A percentile compares a stretch with the other conserved stretches of the same genome.
These are phyloP conservation scores for Malurus cyaneus DNA, from an alignment of 2,113 vertebrate species.

Conservation along the genomic window DNA sequence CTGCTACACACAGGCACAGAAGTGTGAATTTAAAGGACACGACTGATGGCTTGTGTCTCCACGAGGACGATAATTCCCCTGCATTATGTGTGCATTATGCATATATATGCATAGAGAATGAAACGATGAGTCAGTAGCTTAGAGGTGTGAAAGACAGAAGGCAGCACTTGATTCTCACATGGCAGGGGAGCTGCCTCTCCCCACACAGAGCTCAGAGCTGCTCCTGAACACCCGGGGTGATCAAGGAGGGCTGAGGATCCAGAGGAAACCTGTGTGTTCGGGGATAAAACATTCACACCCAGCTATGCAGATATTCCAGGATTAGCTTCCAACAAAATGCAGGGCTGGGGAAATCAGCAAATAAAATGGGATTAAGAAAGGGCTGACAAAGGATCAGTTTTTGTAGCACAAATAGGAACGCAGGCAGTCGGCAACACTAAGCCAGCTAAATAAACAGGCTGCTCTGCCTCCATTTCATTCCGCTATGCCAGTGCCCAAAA, in stretches of 20 bases:
- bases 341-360: conserved; percentile 29
- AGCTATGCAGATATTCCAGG: conserved; percentile 29
- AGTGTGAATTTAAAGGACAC: conserved; percentile 2
- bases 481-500: neutral
- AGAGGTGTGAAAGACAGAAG: conserved; percentile 53
- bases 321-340: conserved; percentile 45
- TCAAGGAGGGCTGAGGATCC: conserved; percentile 6
- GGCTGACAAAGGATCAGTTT: conserved; percentile 44
- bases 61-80: neutral
- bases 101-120: conserved; percentile 45
- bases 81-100: conserved; percentile 43
- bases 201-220: neutral
- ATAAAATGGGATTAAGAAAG: conserved; percentile 52
- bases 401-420: conserved; percentile 3
- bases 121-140: conserved; percentile 54
- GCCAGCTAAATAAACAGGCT: conserved; percentile 18
- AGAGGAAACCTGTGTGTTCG: neutral
- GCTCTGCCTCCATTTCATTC: conserved; percentile 30
- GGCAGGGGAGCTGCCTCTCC: conserved; percentile 6
- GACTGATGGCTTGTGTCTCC: neutral
- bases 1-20: neutral
- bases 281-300: conserved; percentile 2
- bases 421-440: neutral
- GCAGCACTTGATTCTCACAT: conserved; percentile 44
- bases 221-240: neutral